A percentile compares a stretch with the other conserved stretches of the same genome.
Conservation (phyloP, 2,888 invertebrate species). For the Criorhina ranunculi region DNA sequence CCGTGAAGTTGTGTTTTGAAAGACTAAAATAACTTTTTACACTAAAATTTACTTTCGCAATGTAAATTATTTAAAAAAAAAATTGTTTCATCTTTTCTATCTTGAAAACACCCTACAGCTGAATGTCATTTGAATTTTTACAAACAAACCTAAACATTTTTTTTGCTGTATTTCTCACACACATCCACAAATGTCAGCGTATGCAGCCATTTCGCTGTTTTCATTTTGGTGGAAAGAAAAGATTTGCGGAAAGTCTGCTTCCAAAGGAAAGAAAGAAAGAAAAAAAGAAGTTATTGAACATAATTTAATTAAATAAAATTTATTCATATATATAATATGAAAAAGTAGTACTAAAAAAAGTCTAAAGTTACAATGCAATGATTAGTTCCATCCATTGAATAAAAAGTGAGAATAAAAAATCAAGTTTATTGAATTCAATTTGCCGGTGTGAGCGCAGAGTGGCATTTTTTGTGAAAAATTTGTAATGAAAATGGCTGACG, state of each 20-base stretch:
- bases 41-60: too few species aligned
- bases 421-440: constrained; percentile 51
- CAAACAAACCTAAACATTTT: constrained; percentile 20
- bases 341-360: constrained; percentile 45
- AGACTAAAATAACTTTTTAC: too few species aligned
- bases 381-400: constrained; percentile 50
- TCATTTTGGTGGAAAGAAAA: constrained; percentile 45
- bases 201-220: constrained; percentile 49
- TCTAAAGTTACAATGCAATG: constrained; percentile 48
- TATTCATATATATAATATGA: constrained; percentile 67
- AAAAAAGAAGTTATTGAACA: constrained; percentile 5
- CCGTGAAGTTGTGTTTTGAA: too few species aligned
- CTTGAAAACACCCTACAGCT: neutral
- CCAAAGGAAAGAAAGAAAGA: constrained; percentile 7
- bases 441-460: constrained; percentile 69
- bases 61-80: too few species aligned
- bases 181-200: constrained; percentile 35
- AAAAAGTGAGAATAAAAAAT: constrained; percentile 33
- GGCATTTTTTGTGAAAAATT: constrained; percentile 69
- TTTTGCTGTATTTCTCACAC: constrained; percentile 14
- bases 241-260: constrained; percentile 44
- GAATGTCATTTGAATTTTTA: neutral
- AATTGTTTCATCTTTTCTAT: too few species aligned
- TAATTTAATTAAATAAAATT: constrained; percentile 37
- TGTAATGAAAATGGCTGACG: constrained; percentile 92